Conservation (phyloP, 2,797 vertebrate species). For the Epinephelus malabaricus region DNA sequence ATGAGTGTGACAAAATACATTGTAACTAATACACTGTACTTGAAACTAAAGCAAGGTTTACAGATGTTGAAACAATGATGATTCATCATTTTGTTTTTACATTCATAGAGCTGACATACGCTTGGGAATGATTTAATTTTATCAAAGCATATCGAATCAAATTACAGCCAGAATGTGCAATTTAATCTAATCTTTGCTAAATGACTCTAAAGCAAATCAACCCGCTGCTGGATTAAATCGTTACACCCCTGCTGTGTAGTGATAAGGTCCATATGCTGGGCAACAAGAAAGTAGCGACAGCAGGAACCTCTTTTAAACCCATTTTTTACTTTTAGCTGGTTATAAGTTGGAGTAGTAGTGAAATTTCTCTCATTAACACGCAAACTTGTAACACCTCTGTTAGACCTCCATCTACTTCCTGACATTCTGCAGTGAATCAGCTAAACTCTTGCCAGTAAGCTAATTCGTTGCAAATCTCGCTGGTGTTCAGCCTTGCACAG, state of each 20-base stretch:
- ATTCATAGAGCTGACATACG: neutral
- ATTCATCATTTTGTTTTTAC: neutral
- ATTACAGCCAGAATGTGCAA: neutral
- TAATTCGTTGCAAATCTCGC: conserved; percentile 36
- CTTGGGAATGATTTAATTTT: neutral
- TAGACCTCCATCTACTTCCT: conserved; percentile 11
- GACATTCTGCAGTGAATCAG: conserved; percentile 16
- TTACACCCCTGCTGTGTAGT: neutral
- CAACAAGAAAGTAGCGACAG: neutral
- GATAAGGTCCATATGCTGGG: conserved; percentile 7
- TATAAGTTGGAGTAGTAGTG: neutral
- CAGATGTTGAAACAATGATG: neutral
- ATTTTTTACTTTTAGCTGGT: neutral
- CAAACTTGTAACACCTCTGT: neutral
- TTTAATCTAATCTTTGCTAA: conserved; percentile 3
- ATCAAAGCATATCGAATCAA: neutral
- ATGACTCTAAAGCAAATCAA: too few species aligned
- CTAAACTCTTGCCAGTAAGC: conserved; percentile 11
- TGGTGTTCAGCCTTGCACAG: conserved; percentile 18
- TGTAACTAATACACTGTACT: neutral
- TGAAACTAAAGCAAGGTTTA: neutral
- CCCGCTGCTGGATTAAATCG: neutral
- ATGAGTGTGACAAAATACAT: neutral
- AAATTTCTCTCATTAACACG: neutral
- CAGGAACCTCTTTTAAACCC: neutral